Conservation (phyloP, 2,113 vertebrate species). For the Morphnarchus princeps region DNA sequence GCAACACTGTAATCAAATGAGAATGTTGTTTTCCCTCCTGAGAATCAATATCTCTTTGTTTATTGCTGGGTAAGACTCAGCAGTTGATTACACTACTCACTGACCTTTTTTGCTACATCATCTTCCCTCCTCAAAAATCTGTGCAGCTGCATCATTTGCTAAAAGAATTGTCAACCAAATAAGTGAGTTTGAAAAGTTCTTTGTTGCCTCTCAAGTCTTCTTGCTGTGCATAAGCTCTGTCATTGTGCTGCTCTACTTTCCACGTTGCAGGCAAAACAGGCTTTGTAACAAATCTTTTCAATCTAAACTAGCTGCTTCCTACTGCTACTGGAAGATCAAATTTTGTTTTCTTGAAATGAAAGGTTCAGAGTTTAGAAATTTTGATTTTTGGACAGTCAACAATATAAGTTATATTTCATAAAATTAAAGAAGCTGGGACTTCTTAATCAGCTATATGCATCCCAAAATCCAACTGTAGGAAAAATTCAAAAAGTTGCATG, state of each 20-base stretch:
- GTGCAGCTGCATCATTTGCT: not conserved
- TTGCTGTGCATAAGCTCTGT: not conserved
- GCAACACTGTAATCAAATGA: slow-evolving; percentile 7
- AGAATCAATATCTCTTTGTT: slow-evolving; percentile 5
- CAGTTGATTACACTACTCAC: not conserved
- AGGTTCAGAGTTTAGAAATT: not conserved
- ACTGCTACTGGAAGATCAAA: not conserved
- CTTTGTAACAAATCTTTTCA: not conserved
- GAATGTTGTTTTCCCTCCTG: not conserved
- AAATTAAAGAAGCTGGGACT: not conserved
- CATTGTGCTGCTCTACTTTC: not conserved
- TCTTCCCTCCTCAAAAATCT: not conserved
- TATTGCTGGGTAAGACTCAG: not conserved
- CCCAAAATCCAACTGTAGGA: not conserved
- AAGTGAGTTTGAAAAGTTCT: not conserved
- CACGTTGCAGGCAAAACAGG: not conserved
- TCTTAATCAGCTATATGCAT: not conserved
- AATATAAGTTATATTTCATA: not conserved
- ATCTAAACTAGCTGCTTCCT: not conserved
- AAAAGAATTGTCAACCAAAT: not conserved
- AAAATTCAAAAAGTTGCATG: not conserved
- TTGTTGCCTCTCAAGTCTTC: not conserved
- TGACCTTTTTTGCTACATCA: not conserved
- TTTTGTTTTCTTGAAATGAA: not conserved
- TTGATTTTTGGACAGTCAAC: not conserved